A percentile compares a stretch with the other conserved stretches of the same genome.
phyloP scores from a whole-genome alignment of 1,140 invertebrate genomes.

The Helicoverpa armigera region DNA sequence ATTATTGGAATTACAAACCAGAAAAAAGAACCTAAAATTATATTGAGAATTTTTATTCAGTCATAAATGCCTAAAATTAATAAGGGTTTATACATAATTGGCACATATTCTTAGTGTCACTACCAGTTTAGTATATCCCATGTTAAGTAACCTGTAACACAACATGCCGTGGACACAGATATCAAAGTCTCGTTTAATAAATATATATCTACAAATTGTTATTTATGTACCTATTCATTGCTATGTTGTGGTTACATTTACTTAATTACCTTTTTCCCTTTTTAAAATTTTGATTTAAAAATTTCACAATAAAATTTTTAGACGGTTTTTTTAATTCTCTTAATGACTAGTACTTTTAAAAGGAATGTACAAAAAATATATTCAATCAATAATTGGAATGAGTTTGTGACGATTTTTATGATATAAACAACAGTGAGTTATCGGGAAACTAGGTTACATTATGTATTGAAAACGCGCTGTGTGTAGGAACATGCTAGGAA shows the following conservation, averaged over 20 bases:
- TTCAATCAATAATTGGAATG: constrained; percentile 41
- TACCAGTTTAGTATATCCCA: constrained; percentile 25
- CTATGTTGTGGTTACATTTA: constrained; percentile 35
- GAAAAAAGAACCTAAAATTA: constrained; percentile 45
- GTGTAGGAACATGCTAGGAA: constrained; percentile 45
- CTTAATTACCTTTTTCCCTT: constrained; percentile 15
- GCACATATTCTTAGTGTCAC: constrained; percentile 49
- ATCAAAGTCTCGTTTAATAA: constrained; percentile 9
- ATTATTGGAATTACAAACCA: constrained; percentile 41
- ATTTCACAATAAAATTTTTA: constrained; percentile 17
- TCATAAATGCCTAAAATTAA: constrained; percentile 50
- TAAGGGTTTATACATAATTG: constrained; percentile 47
- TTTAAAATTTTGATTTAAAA: constrained; percentile 14
- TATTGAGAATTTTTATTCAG: constrained; percentile 50
- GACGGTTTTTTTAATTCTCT: constrained; percentile 37
- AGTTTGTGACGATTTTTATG: constrained; percentile 38
- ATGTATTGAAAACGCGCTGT: constrained; percentile 42
- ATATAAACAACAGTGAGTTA: constrained; percentile 27
- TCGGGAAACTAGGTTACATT: constrained; percentile 36
- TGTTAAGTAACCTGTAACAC: constrained; percentile 33
- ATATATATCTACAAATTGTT: constrained; percentile 30
- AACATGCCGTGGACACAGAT: constrained; percentile 15
- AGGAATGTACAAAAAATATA: constrained; percentile 48
- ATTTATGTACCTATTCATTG: constrained; percentile 24
- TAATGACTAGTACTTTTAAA: constrained; percentile 50